Conservation (phyloP, 2,113 vertebrate genomes). For the Clupea harengus region DNA sequence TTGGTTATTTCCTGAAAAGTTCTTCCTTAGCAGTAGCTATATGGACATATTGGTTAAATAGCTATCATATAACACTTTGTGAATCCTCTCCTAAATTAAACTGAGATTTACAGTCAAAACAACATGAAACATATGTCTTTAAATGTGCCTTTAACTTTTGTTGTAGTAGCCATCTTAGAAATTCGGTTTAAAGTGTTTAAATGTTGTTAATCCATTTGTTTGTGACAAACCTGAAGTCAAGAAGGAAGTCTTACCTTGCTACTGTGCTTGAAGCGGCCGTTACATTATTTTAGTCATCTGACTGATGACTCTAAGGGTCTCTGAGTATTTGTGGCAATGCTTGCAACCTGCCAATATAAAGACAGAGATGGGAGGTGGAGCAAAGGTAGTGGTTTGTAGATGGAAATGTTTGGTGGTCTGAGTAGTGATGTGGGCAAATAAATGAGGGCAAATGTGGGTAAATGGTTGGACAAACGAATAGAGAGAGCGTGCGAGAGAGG, state of each 20-base stretch:
- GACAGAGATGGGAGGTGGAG: neutral
- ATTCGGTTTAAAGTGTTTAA: neutral
- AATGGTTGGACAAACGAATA: too few species aligned
- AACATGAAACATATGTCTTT: neutral
- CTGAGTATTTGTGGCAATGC: neutral
- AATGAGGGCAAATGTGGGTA: too few species aligned
- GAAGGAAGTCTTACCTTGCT: neutral
- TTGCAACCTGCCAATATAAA: neutral
- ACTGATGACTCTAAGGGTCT: neutral
- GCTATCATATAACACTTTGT: neutral
- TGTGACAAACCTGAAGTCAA: neutral
- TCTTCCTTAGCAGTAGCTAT: too few species aligned
- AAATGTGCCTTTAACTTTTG: neutral
- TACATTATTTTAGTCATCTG: neutral
- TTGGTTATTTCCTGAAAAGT: neutral
- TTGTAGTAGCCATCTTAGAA: neutral
- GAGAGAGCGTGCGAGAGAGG: too few species aligned
- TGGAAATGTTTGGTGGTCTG: slow-evolving; percentile 15
- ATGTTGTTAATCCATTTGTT: neutral
- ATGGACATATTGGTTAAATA: neutral
- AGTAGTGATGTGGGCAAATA: too few species aligned
- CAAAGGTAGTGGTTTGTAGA: neutral
- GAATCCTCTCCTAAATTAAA: neutral
- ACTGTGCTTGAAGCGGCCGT: neutral
- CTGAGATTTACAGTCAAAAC: neutral